A percentile compares a stretch with the other conserved stretches of the same genome.
phyloP scores from a whole-genome alignment of 2,888 invertebrate genomes.

The Neoascia interrupta region DNA sequence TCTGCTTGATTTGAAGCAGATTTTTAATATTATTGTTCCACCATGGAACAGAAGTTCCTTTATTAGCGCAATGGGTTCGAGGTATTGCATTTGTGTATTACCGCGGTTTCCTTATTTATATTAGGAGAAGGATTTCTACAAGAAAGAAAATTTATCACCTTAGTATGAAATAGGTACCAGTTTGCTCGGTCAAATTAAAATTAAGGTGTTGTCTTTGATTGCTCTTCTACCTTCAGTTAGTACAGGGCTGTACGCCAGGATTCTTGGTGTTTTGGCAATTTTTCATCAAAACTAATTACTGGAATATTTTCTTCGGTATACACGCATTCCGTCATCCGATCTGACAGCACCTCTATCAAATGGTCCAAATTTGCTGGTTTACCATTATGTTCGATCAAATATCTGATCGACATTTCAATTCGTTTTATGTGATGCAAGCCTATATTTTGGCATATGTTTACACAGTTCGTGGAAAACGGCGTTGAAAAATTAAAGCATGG shows the following conservation, averaged over 20 bases:
- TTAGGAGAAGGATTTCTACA: too few species aligned
- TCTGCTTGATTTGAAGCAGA: too few species aligned
- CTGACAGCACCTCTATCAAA: conserved; percentile 85
- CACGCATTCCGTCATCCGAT: conserved; percentile 95
- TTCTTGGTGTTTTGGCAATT: conserved; percentile 84
- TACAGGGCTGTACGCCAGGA: conserved; percentile 93
- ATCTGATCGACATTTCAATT: conserved; percentile 90
- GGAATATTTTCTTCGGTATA: conserved; percentile 86
- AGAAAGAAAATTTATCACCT: too few species aligned
- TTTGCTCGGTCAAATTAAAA: too few species aligned
- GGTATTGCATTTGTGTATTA: too few species aligned
- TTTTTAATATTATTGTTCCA: too few species aligned
- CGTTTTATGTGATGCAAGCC: conserved; percentile 88
- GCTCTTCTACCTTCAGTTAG: conserved; percentile 87
- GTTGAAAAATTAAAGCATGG: conserved; percentile 97
- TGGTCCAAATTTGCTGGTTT: conserved; percentile 32
- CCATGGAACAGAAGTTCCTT: too few species aligned
- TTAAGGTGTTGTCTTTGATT: too few species aligned
- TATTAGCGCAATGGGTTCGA: too few species aligned
- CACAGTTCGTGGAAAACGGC: conserved; percentile 96
- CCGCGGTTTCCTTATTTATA: too few species aligned
- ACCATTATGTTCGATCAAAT: conserved; percentile 82
- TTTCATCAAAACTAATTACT: conserved; percentile 84
- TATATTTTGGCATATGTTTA: conserved; percentile 94
- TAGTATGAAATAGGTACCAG: too few species aligned